A percentile compares a stretch with the other conserved stretches of the same genome.
Conservation (phyloP, 2,888 invertebrate genomes). For the Exephanes ischioxanthus region DNA sequence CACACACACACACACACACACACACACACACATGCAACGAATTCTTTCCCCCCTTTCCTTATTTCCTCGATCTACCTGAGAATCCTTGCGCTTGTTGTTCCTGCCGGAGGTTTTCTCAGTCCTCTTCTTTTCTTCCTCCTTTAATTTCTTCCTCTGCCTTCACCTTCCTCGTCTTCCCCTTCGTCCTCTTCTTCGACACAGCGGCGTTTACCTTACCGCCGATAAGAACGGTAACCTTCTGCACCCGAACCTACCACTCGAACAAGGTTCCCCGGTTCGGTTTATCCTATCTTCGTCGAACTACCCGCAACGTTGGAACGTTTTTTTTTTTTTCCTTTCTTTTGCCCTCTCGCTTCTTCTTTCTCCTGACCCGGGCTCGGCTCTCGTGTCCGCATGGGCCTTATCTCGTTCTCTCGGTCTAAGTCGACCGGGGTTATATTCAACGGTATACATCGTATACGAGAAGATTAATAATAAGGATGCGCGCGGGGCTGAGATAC, state of each 20-base stretch:
- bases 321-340: not conserved
- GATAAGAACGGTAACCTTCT: slow-evolving; percentile 45
- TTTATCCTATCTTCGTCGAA: slow-evolving; percentile 16
- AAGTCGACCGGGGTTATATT: slow-evolving; percentile 42
- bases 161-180: slow-evolving; percentile 37
- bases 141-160: slow-evolving; percentile 29
- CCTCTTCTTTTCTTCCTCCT: slow-evolving; percentile 26
- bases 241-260: slow-evolving; percentile 60
- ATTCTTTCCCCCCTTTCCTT: slow-evolving; percentile 38
- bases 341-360: not conserved
- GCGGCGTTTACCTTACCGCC: slow-evolving; percentile 58
- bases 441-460: slow-evolving; percentile 26
- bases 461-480: slow-evolving; percentile 60
- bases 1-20: slow-evolving; percentile 11
- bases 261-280: slow-evolving; percentile 55
- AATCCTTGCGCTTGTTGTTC: slow-evolving; percentile 65
- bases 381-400: slow-evolving; percentile 39
- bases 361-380: not conserved
- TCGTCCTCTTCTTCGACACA: slow-evolving; percentile 53
- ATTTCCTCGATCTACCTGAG: slow-evolving; percentile 65
- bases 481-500: slow-evolving; percentile 7
- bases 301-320: not conserved
- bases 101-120: slow-evolving; percentile 65
- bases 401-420: slow-evolving; percentile 57
- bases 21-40: too few relatives aligned